These are phyloP conservation scores for Lucilia cuprina DNA, from an alignment of 1,140 invertebrate species.

Conservation along the genomic window DNA sequence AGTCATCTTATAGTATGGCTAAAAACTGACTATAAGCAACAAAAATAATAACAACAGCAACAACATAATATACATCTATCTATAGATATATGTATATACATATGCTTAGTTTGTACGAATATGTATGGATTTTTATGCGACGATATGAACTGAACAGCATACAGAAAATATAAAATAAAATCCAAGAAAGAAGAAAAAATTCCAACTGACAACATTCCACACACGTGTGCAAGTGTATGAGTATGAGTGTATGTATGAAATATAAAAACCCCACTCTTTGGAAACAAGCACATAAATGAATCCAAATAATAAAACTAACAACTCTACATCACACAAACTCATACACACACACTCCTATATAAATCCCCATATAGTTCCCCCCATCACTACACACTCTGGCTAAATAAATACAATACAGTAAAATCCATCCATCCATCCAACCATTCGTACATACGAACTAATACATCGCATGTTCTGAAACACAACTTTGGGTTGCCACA, in stretches of 20 bases:
- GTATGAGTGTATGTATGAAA: slow-evolving; percentile 14
- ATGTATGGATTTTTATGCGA: slow-evolving; percentile 3
- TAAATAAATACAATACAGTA: background rate
- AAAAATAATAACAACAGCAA: background rate
- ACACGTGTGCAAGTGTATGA: slow-evolving; percentile 21
- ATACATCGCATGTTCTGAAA: slow-evolving; percentile 1
- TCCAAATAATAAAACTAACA: slow-evolving; percentile 34
- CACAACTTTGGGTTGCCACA: slow-evolving; percentile 22
- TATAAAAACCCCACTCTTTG: slow-evolving; percentile 25
- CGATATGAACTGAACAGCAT: slow-evolving; percentile 10
- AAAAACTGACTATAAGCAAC: background rate
- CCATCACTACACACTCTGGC: background rate
- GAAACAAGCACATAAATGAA: slow-evolving; percentile 20
- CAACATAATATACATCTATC: background rate
- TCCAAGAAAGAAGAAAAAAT: slow-evolving; percentile 23
- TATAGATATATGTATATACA: background rate
- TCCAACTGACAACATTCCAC: slow-evolving; percentile 36
- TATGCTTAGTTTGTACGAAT: background rate
- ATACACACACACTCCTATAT: background rate
- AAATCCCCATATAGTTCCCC: slow-evolving; percentile 13
- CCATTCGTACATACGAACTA: too few relatives aligned
- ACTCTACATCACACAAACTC: background rate
- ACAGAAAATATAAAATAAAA: background rate
- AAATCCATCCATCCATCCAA: too few relatives aligned
- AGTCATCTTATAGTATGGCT: background rate